Base-by-base conservation (phyloP, 1,140 invertebrate genomes). In the Holcopasites calliopsidis region DNA sequence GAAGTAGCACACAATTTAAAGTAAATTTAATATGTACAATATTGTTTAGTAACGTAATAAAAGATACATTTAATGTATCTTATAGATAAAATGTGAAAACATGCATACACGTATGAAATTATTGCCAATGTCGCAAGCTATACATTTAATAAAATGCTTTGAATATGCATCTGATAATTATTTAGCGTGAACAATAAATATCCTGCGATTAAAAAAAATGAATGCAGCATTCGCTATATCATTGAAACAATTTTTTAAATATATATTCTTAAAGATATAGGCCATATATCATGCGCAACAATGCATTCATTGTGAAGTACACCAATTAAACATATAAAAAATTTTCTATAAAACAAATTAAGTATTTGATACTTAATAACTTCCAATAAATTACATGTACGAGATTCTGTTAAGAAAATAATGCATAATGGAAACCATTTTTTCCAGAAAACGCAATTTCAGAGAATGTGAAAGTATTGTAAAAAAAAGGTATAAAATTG, bases 221-320 rank as follows among this genome's bases (percentile, higher is more conserved):
- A 23, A 40, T 11, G 33, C 23, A 35, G 7, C 2, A 49, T 33
- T 21, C 23, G n/a, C 13, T 26, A 6, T 1, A n/a, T 54, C 38
- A 54, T 21, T 33, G 7, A 35, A 47, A 44, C n/a, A 60, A 21
- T 35, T 47, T 5, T 52, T 61, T 49, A 16, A 52, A 65, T 31
- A 6, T 65, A 78, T 2, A n/a, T 64, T 58, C 23, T 73, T 11
- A 21, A 49, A 68, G 52, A 49, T 80, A 58, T 69, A 80, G 79
- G 77, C 79, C 79, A 49, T 66, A 35, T 62, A 35, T 50, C 13
- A 8, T 50, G 11, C 16, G 49, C 52, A 47, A 52, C 3, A 26
- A n/a, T 35, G 21, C 23, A 73, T 23, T 62, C 52, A 33, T 65
- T 65, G 16, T 11, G n/a, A n/a, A n/a, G n/a, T 50, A 78, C 33